Percentiles rank a stretch among this genome's conserved stretches.
These are phyloP conservation scores for Polydrusus pterygomalis DNA, from an alignment of 2,888 invertebrate genomes.

Conservation along the genomic window DNA sequence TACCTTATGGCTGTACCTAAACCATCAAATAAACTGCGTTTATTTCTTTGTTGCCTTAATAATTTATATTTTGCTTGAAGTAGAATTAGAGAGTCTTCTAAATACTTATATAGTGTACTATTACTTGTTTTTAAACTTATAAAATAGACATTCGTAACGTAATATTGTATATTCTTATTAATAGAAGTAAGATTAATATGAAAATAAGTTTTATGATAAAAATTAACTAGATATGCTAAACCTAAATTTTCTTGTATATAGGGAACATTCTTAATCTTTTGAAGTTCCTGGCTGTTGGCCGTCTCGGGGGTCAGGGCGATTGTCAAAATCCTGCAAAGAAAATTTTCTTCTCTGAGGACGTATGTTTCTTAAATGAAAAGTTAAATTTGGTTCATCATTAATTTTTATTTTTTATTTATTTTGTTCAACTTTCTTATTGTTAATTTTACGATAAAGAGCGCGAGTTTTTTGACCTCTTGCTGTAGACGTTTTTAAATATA, in stretches of 20 bases:
- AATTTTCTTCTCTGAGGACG: no score
- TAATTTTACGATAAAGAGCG: conserved; percentile 9
- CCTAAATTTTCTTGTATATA: no score
- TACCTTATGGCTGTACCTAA: conserved; percentile 30
- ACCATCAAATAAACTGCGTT: conserved; percentile 25
- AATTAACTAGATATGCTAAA: no score
- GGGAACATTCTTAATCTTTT: no score
- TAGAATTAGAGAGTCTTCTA: conserved; percentile 19
- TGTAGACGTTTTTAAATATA: conserved; percentile 15
- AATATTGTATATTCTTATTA: conserved; percentile 32
- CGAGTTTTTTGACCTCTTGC: conserved; percentile 18
- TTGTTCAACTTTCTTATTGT: neutral
- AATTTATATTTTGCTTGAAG: conserved; percentile 31
- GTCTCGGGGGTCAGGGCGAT: no score
- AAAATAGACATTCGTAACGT: conserved; percentile 18
- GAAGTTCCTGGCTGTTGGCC: no score
- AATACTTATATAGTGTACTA: conserved; percentile 16
- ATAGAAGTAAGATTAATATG: no score
- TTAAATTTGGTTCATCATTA: conserved; percentile 3
- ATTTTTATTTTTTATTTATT: conserved; percentile 20
- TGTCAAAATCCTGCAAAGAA: no score
- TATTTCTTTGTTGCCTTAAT: conserved; percentile 24
- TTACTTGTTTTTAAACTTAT: conserved; percentile 17
- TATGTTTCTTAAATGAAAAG: no score
- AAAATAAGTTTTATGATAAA: no score